phyloP scores from a whole-genome alignment of 2,888 invertebrate genomes.

The Drosophila monieri region DNA sequence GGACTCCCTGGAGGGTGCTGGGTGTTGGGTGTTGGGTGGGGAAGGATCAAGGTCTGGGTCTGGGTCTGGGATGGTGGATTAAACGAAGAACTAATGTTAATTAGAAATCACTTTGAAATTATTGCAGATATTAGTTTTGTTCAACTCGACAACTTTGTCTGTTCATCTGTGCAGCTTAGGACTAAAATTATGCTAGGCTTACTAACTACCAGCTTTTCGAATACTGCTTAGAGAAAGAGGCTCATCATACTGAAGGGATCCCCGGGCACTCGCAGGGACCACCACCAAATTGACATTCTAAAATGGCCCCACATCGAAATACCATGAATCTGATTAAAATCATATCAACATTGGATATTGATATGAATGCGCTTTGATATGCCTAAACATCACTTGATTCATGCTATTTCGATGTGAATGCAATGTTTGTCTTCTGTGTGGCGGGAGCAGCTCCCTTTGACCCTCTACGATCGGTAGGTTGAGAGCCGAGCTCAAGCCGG shows the following conservation, averaged over 20 bases:
- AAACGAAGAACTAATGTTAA: slow-evolving; percentile 65
- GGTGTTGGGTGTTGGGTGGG: slow-evolving; percentile 5
- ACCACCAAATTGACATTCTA: neutral
- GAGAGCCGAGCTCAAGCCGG: slow-evolving; percentile 25
- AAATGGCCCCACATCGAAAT: neutral
- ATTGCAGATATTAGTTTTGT: slow-evolving; percentile 69
- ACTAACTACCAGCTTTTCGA: slow-evolving; percentile 84
- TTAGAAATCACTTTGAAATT: slow-evolving; percentile 78
- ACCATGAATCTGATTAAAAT: neutral
- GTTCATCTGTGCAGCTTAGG: slow-evolving; percentile 61
- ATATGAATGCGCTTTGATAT: slow-evolving; percentile 5
- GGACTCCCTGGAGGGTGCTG: slow-evolving; percentile 47
- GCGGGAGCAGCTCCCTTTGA: neutral
- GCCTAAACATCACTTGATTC: neutral
- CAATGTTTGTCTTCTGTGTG: too few relatives aligned
- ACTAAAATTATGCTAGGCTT: slow-evolving; percentile 77
- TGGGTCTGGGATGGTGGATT: slow-evolving; percentile 16
- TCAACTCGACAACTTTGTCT: slow-evolving; percentile 39
- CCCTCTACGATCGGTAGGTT: slow-evolving; percentile 9
- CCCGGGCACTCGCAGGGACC: slow-evolving; percentile 28
- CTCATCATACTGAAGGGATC: slow-evolving; percentile 83
- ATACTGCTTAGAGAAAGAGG: slow-evolving; percentile 85
- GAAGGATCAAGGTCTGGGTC: slow-evolving; percentile 15
- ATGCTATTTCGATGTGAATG: neutral
- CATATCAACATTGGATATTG: slow-evolving; percentile 20